Evolutionary conservation across 2,888 invertebrate species (phyloP).

Genomic region (Dusona sp.): DNA sequence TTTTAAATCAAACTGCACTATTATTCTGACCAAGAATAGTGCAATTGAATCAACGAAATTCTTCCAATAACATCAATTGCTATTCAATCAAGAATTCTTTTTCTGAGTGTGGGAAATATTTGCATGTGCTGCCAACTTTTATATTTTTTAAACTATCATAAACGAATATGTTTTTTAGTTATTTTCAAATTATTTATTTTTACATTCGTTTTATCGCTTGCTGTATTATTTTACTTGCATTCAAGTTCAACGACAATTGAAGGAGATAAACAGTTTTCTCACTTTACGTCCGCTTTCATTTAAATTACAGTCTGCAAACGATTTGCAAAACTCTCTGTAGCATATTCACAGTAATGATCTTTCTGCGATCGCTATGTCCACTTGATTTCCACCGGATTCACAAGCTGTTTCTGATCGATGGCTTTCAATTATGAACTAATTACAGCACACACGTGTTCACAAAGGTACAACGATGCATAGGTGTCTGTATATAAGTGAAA

Average conservation of each 20-base stretch:
- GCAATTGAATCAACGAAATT: too few species aligned
- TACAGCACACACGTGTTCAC: constrained; percentile 70
- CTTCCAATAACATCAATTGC: too few species aligned
- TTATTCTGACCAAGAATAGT: too few species aligned
- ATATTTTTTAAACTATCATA: too few species aligned
- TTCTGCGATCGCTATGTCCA: constrained; percentile 35
- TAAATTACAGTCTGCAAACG: neutral
- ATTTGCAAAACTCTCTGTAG: neutral
- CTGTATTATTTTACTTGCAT: neutral
- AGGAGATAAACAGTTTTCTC: neutral
- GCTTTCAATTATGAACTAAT: constrained; percentile 81
- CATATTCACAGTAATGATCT: neutral
- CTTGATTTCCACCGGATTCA: constrained; percentile 34
- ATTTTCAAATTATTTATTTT: neutral
- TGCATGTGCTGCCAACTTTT: too few species aligned
- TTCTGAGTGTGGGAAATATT: too few species aligned
- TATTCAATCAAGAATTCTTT: neutral
- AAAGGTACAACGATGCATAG: constrained; percentile 15
- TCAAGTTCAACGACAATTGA: neutral
- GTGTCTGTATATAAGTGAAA: constrained; percentile 69
- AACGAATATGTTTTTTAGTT: too few species aligned
- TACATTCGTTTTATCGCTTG: neutral
- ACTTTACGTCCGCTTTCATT: neutral
- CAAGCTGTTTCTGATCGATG: constrained; percentile 66
- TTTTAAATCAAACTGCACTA: too few species aligned